phyloP scores from a whole-genome alignment of 2,888 invertebrate genomes.

The Leistus spinibarbis region DNA sequence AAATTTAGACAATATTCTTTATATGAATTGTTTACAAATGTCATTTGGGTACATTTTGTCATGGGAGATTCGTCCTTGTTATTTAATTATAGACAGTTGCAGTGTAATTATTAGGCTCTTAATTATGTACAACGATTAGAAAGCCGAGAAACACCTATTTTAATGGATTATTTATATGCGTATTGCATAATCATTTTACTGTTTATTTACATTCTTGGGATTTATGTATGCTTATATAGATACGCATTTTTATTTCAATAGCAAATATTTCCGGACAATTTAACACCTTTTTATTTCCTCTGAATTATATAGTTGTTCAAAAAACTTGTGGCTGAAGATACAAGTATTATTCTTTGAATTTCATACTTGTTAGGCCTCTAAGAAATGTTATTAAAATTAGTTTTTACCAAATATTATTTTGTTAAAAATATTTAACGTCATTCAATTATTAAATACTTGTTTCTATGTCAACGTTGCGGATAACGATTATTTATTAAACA shows the following conservation, averaged over 20 bases:
- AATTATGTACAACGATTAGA: constrained; percentile 34
- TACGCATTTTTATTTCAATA: background rate
- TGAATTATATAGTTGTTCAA: too few species aligned
- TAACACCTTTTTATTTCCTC: background rate
- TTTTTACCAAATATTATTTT: too few species aligned
- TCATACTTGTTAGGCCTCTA: too few species aligned
- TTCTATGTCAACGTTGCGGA: too few species aligned
- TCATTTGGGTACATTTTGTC: background rate
- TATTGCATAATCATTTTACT: constrained; percentile 22
- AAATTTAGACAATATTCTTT: too few species aligned
- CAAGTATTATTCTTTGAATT: too few species aligned
- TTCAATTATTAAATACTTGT: too few species aligned
- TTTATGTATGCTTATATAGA: background rate
- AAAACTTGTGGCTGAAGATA: too few species aligned
- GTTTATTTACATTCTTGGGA: constrained; percentile 13
- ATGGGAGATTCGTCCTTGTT: constrained; percentile 28
- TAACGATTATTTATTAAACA: too few species aligned
- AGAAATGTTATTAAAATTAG: too few species aligned
- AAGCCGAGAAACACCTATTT: constrained; percentile 32
- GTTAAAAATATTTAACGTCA: too few species aligned
- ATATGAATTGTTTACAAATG: too few species aligned
- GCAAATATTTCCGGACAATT: background rate
- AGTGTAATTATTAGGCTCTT: constrained; percentile 27
- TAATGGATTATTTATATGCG: constrained; percentile 16
- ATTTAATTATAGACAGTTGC: constrained; percentile 18